Conservation (phyloP, 2,113 vertebrate species). For the Tretioscincus oriximinensis region DNA sequence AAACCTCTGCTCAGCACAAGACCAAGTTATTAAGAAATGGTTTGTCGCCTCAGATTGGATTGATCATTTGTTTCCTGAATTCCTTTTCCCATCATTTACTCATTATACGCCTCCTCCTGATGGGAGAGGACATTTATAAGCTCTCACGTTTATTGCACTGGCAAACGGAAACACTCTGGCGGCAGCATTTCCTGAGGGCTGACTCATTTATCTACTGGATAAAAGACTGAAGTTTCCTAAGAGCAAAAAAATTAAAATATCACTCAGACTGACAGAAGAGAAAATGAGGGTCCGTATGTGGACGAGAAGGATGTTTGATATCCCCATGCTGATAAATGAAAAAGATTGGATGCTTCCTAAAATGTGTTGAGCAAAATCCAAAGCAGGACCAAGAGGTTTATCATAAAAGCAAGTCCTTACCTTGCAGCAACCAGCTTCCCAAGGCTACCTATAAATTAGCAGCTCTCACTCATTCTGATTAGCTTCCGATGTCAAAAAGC, state of each 20-base stretch:
- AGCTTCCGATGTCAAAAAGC: neutral
- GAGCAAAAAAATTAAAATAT: conserved; percentile 78
- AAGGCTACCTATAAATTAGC: neutral
- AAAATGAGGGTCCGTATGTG: conserved; percentile 56
- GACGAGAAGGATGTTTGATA: conserved; percentile 43
- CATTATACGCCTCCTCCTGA: conserved; percentile 75
- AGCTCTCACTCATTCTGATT: neutral
- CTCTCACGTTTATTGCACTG: conserved; percentile 68
- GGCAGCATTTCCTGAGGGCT: conserved; percentile 71
- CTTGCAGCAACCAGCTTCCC: neutral
- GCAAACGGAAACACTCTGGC: conserved; percentile 65
- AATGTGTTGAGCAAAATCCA: neutral
- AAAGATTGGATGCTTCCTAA: conserved; percentile 31
- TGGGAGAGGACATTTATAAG: conserved; percentile 75
- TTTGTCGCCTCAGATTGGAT: conserved; percentile 68
- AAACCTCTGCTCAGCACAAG: conserved; percentile 46
- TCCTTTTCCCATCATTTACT: conserved; percentile 78
- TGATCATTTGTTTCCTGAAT: conserved; percentile 73
- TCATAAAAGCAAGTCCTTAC: neutral
- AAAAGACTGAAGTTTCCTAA: conserved; percentile 66
- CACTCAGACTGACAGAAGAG: conserved; percentile 74
- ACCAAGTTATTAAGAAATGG: conserved; percentile 72
- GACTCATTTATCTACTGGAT: conserved; percentile 70
- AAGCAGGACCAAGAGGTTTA: neutral
- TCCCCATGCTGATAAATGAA: conserved; percentile 2